phyloP scores from a whole-genome alignment of 23 tunicate genomes.

The Halocynthia roretzi region DNA sequence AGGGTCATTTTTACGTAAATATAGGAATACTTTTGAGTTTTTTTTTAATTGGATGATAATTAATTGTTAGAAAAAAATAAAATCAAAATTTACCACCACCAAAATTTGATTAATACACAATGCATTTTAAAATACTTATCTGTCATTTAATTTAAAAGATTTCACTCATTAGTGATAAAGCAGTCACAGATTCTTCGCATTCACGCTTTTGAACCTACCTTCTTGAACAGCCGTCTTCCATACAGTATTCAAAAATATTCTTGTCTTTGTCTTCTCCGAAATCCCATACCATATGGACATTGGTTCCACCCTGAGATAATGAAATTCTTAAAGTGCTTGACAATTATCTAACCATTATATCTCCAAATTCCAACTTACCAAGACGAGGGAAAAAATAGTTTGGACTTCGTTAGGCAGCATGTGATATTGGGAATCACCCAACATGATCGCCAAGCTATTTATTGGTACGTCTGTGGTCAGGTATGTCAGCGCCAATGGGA shows the following conservation, averaged over 20 bases:
- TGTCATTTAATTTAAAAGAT: no score
- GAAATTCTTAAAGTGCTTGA: background rate
- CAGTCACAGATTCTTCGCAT: no score
- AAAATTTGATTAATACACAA: no score
- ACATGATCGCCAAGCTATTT: conserved; percentile 2
- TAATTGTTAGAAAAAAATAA: no score
- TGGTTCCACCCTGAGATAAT: conserved; percentile 19
- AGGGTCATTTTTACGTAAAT: no score
- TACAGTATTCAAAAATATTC: conserved; percentile 53
- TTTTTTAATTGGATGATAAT: no score
- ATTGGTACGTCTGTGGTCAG: conserved; percentile 33
- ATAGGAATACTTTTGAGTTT: no score
- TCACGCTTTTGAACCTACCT: conserved; percentile 12
- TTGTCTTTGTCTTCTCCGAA: conserved; percentile 16
- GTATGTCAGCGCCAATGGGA: conserved; percentile 25
- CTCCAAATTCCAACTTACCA: background rate
- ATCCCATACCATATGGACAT: conserved; percentile 38
- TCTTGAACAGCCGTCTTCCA: conserved; percentile 31
- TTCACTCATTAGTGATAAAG: no score
- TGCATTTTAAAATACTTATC: no score
- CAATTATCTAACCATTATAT: background rate
- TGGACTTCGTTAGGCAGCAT: conserved; percentile 23
- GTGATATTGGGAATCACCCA: background rate
- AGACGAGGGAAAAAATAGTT: background rate
- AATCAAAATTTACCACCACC: no score